Evolutionary conservation across 2,113 vertebrate genomes (phyloP), one percentile per base, ranked within the genome.

Genomic region (Apteryx mantelli): DNA sequence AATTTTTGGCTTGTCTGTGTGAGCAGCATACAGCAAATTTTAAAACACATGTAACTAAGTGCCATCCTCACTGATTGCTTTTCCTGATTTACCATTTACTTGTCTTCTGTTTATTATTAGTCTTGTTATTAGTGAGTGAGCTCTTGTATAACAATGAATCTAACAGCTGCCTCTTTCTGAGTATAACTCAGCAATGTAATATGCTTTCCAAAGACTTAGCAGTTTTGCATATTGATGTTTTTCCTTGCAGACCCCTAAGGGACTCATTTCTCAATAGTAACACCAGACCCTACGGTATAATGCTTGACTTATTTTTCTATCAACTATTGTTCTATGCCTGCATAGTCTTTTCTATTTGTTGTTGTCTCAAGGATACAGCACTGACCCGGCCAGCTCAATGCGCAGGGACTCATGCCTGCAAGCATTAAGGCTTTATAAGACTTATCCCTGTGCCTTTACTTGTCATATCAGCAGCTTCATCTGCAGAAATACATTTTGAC

Each of bases 401-500:
- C 94, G 93, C 95, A 96, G 81, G n/a, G 87, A 94, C 52, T 96
- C 77, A 73, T 97, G 97, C 97, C 98, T 98, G 82, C 73, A 92
- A 97, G 98, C 97, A 69, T 24, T 83, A 46, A 92, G 93, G 91
- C 78, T 94, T 93, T 96, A 4, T 96, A 96, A 97, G 86, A 93
- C 89, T 98, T 95, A 98, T 93, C 86, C 89, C 84, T 92, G 60
- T 1, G 40, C 50, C 38, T 96, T 98, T 97, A 93, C 96, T 91
- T 97, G 97, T 98, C 97, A 96, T 97, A 97, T 98, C 98, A 98
- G 96, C 91, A 97, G 89, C 88, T 95, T 97, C 96, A 97, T 98
- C 97, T 98, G 92, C 92, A 97, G 97, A 98, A 98, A 98, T 96
- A 93, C 74, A 97, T 98, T 98, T 92, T 98, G 97, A 98, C 97